phyloP scores from a whole-genome alignment of 2,797 vertebrate species.

The Lepidocolaptes lacrymiger region DNA sequence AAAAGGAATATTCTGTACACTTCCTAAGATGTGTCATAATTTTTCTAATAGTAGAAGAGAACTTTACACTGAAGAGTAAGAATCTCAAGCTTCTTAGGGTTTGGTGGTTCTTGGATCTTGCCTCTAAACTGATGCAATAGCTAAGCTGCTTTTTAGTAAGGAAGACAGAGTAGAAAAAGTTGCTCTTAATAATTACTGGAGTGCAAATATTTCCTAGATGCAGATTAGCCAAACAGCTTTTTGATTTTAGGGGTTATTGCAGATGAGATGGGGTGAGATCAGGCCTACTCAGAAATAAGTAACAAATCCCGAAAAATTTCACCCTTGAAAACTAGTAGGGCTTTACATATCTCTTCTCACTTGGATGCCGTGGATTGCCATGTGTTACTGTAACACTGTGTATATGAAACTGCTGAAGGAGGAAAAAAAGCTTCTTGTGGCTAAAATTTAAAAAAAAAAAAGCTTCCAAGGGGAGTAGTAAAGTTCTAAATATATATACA shows the following conservation, averaged over 20 bases:
- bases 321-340: background rate
- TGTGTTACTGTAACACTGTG: background rate
- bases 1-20: background rate
- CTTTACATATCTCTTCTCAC: background rate
- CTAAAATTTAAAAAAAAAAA: background rate
- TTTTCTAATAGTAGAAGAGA: background rate
- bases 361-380: background rate
- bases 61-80: background rate
- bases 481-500: background rate
- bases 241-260: background rate
- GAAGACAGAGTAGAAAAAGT: background rate
- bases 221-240: background rate
- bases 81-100: background rate
- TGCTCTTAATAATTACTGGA: background rate
- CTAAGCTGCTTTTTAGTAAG: background rate
- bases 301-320: background rate
- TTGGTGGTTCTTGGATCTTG: background rate
- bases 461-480: background rate
- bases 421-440: background rate
- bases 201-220: background rate
- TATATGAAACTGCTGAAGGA: background rate
- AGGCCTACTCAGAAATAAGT: background rate
- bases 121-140: background rate
- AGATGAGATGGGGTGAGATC: background rate
- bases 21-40: background rate